Evolutionary conservation across 1,140 invertebrate species (phyloP).

Genomic region (Drosophila insularis): DNA sequence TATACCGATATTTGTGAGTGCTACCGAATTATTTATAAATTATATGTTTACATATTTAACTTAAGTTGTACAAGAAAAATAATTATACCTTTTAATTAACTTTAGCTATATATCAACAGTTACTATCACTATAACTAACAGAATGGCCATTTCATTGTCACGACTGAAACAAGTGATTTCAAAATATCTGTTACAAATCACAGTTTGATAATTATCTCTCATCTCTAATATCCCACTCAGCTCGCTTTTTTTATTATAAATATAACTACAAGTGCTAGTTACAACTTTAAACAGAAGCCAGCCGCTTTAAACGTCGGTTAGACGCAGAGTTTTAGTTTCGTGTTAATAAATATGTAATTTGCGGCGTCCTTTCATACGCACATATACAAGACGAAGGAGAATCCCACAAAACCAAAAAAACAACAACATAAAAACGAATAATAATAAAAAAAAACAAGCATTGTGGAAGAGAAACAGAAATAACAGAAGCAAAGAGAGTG

Average conservation of each 20-base stretch:
- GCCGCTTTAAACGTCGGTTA: slow-evolving; percentile 50
- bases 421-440: slow-evolving; percentile 11
- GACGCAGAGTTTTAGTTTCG: slow-evolving; percentile 43
- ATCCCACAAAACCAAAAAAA: background rate
- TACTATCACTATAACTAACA: slow-evolving; percentile 25
- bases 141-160: background rate
- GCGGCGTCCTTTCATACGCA: slow-evolving; percentile 14
- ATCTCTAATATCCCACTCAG: slow-evolving; percentile 26
- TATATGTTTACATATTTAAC: too few relatives aligned
- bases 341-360: slow-evolving; percentile 32
- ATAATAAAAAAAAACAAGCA: slow-evolving; percentile 20
- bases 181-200: slow-evolving; percentile 1
- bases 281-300: slow-evolving; percentile 67
- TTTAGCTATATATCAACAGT: background rate
- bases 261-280: slow-evolving; percentile 60
- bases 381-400: background rate
- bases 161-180: background rate
- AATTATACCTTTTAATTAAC: background rate
- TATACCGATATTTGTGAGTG: background rate
- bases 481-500: slow-evolving; percentile 60
- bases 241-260: slow-evolving; percentile 70
- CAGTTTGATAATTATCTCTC: slow-evolving; percentile 2
- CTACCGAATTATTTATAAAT: background rate
- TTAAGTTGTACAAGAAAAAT: too few relatives aligned
- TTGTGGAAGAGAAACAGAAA: slow-evolving; percentile 20